phyloP scores from a whole-genome alignment of 2,797 vertebrate species.

The Micrastur ruficollis region DNA sequence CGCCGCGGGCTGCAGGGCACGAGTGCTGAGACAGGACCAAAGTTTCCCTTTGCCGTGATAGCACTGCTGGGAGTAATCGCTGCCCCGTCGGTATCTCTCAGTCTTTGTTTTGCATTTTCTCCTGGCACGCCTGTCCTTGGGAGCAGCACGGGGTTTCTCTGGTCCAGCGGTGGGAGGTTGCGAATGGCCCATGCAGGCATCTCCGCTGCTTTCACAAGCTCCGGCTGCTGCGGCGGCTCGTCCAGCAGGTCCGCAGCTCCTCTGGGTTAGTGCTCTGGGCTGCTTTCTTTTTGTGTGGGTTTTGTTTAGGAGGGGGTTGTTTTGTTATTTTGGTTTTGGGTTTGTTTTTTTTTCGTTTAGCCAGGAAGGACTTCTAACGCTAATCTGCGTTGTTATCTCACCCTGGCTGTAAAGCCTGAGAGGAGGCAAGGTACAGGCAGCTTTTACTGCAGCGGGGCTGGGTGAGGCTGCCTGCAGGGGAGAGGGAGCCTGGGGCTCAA shows the following conservation, averaged over 20 bases:
- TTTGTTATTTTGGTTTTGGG: background rate
- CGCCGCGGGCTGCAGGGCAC: rapidly evolving
- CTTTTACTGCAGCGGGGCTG: background rate
- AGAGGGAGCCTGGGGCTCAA: background rate
- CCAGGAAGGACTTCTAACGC: background rate
- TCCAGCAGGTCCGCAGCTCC: background rate
- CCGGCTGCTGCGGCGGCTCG: background rate
- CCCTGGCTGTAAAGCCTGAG: background rate
- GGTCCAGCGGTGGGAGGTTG: background rate
- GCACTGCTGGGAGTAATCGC: background rate
- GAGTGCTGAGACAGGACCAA: rapidly evolving
- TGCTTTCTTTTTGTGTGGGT: background rate
- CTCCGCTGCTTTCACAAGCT: background rate
- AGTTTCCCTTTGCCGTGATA: background rate
- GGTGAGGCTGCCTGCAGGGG: background rate
- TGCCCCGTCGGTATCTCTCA: background rate
- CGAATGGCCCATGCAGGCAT: rapidly evolving
- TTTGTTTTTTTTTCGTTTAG: background rate
- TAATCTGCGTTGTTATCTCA: background rate
- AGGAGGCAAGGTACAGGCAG: slow-evolving; percentile 34
- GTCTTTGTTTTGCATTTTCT: background rate
- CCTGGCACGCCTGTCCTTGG: rapidly evolving
- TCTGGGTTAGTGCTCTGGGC: background rate
- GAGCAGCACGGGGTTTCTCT: rapidly evolving
- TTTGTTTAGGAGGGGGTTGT: background rate